Base-by-base conservation (phyloP, 30 jellyfish, hydroid and myxozoan species). In the Cassiopea xamachana region DNA sequence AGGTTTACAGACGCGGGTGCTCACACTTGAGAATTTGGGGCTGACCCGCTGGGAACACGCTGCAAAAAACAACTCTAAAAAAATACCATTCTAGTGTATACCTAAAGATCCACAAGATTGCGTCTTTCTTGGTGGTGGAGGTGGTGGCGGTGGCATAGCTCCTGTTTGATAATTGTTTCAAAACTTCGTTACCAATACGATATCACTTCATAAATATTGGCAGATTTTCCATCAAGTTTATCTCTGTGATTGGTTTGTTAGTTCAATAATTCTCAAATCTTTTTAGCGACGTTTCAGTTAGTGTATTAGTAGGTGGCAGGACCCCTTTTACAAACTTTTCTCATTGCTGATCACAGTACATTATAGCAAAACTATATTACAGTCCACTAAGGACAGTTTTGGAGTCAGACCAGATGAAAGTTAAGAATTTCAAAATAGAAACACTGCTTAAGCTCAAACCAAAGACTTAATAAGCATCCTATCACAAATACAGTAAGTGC, bases 111-210 rank as follows among this genome's bases (percentile, higher is more conserved):
- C 95, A 49, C 64, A 70, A 73, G 95, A 82, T 45, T 60, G 48
- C 89, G 45, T 85, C 93, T 18, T 48, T 75, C 60, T 75, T 55
- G 85, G 92, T 69, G 98, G 98, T 48, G 98, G 98, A 2, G 80
- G 80, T 58, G 96, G 92, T 55, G 90, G 90, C 67, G 96, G 96
- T 61, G 95, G 94, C 95, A 80, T 78, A 19, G 67, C 50, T 77
- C 94, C 94, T 87, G 89, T 77, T 87, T 77, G 94, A 49, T n/a
- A 60, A 77, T 75, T 51, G 68, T 87, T 48, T 47, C 79, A 87
- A 79, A 87, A 48, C 81, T 46, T 74, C 83, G 81, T 73, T 39
- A 87, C 79, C 27, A 14, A 70, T 78, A 61, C 15, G 8, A 61
- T 17, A 44, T 60, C 70, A 19, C 68, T n/a, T 58, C 2, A 48